A percentile compares a stretch with the other conserved stretches of the same genome.
These are phyloP conservation scores for Diaphora mendica DNA, from an alignment of 2,888 invertebrate species.

Conservation along the genomic window DNA sequence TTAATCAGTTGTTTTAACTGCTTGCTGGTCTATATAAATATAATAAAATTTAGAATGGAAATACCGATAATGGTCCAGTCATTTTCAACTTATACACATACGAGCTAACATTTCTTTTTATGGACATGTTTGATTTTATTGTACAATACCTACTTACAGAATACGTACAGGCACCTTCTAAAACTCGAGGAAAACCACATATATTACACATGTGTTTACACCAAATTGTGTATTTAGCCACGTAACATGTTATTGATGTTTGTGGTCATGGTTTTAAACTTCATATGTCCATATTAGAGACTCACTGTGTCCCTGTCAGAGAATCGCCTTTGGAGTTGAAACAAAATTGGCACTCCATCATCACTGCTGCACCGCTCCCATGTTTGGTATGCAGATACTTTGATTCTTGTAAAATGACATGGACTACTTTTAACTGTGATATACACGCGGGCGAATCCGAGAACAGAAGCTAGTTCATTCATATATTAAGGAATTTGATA, in stretches of 20 bases:
- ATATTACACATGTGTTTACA: background rate
- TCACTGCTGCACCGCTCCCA: too few relatives aligned
- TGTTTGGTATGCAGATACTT: too few relatives aligned
- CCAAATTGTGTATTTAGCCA: background rate
- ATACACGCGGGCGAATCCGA: too few relatives aligned
- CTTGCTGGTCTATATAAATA: background rate
- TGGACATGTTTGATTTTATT: background rate
- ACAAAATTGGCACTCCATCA: background rate
- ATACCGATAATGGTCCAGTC: background rate
- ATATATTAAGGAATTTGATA: too few relatives aligned
- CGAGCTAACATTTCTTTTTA: background rate
- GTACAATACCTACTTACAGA: background rate
- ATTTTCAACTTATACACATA: background rate
- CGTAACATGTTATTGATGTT: background rate
- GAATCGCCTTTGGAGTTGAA: background rate
- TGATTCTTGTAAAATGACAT: too few relatives aligned
- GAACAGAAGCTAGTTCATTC: too few relatives aligned
- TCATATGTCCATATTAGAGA: background rate
- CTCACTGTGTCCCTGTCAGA: background rate
- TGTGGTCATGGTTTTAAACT: background rate
- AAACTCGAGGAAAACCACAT: background rate
- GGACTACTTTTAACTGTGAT: too few relatives aligned
- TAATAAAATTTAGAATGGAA: background rate
- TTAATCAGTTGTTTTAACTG: too few relatives aligned
- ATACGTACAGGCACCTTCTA: background rate